Evolutionary conservation across 2,888 invertebrate species (phyloP), one percentile per base, ranked within the genome.

Genomic region (Toxonevra muliebris): DNA sequence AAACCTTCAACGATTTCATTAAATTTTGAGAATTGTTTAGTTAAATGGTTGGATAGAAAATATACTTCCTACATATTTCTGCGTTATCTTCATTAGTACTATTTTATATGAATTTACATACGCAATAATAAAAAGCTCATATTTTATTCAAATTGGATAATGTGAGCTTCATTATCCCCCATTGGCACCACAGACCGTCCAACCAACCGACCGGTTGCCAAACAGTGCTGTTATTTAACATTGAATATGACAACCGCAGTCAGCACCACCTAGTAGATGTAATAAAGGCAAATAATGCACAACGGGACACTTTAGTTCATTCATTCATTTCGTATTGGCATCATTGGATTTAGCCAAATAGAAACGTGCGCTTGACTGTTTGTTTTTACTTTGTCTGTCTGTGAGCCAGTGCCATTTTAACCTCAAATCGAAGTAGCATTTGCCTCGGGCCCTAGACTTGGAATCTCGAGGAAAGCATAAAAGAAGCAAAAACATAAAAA

Each of bases 111-210:
- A 4, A 48, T 10, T 4, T 30, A 30, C 5, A 1, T 43, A 11
- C 8, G 63, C 70, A 66, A 77, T 79, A 74, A 81, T 78, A 77
- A 79, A 79, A 80, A 70, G 75, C 80, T 80, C 78, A 81, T 79
- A 81, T 82, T 80, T 82, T 82, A 81, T 81, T 81, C 77, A 81
- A 80, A 81, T 80, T 82, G 80, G 7, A 79, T 78, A 79, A 82
- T 80, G 76, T 73, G 80, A 79, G 77, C 74, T 69, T 69, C 69
- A 71, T 72, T 30, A 30, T 30, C 2, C 30, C 30, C 30, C 30
- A 30, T 4, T 72, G 30, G 7, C 30, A 30, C 3, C 30, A 30
- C 30, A 30, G 30, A 30, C 3, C 30, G 30, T 7, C 30, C 30
- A 30, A 30, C 30, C 30, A 30, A 30, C 30, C 30, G 30, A 30